Evolutionary conservation across 2,113 vertebrate genomes (phyloP).

Genomic region (Lagopus muta): DNA sequence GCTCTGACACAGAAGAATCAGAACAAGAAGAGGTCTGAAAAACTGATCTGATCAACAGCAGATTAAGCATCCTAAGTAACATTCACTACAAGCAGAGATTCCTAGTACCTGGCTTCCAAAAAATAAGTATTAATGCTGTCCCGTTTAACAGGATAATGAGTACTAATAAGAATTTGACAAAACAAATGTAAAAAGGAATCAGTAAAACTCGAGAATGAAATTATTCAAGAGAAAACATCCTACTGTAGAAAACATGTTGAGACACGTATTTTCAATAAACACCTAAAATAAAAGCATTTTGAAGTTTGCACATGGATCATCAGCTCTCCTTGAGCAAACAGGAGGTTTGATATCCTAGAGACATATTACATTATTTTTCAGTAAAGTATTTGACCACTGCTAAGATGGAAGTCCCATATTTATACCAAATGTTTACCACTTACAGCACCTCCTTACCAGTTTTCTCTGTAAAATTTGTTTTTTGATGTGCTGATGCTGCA

Average conservation of each 20-base stretch:
- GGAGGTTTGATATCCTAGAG: background rate
- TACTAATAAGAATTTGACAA: background rate
- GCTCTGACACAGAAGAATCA: background rate
- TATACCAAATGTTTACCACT: background rate
- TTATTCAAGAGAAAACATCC: background rate
- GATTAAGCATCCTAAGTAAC: background rate
- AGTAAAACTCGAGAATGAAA: background rate
- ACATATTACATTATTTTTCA: background rate
- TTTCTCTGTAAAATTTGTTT: background rate
- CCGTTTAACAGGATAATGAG: background rate
- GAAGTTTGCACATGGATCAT: background rate
- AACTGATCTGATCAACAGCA: background rate
- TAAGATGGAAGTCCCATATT: background rate
- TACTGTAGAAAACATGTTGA: background rate
- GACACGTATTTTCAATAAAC: background rate
- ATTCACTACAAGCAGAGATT: background rate
- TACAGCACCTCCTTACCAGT: background rate
- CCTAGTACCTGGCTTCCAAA: background rate
- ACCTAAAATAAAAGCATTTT: background rate
- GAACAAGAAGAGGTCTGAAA: background rate
- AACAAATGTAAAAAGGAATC: background rate
- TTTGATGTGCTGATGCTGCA: background rate
- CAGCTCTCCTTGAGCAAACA: background rate
- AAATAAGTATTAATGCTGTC: background rate
- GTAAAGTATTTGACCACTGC: background rate